These are phyloP conservation scores for Endotricha flammealis DNA, from an alignment of 2,888 invertebrate species.

Conservation along the genomic window DNA sequence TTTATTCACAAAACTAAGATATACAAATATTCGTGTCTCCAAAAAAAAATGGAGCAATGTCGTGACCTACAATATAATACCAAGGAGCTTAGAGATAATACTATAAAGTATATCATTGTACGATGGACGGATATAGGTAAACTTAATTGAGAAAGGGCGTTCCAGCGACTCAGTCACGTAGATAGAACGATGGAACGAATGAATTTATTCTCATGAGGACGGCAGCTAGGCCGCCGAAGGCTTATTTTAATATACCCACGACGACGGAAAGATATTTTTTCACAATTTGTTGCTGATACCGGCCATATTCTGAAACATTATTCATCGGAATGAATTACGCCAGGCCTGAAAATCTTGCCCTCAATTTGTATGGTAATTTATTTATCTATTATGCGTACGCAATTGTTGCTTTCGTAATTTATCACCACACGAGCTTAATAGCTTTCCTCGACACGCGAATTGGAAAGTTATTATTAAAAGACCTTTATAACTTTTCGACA, in stretches of 20 bases:
- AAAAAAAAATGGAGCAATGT: too few species aligned
- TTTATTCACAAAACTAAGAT: too few species aligned
- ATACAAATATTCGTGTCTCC: too few species aligned
- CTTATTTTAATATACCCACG: not conserved
- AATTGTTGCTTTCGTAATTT: slow-evolving; percentile 19
- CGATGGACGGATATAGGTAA: too few species aligned
- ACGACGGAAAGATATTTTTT: slow-evolving; percentile 3
- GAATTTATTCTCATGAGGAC: slow-evolving; percentile 18
- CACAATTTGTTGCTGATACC: slow-evolving; percentile 8
- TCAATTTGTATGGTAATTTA: too few species aligned
- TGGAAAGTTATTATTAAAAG: slow-evolving; percentile 50
- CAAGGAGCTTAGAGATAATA: too few species aligned
- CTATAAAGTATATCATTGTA: too few species aligned
- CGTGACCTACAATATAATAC: too few species aligned
- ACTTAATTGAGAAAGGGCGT: not conserved
- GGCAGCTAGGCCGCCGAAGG: slow-evolving; percentile 3
- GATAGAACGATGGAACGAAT: slow-evolving; percentile 8
- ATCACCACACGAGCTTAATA: slow-evolving; percentile 15
- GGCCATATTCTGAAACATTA: not conserved
- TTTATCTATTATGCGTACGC: slow-evolving; percentile 1
- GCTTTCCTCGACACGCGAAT: slow-evolving; percentile 33
- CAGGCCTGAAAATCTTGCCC: too few species aligned
- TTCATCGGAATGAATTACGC: not conserved
- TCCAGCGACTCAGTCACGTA: slow-evolving; percentile 11
- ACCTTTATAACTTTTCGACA: slow-evolving; percentile 45